Conservation (phyloP, 2,888 invertebrate species). For the Drosophila putrida region DNA sequence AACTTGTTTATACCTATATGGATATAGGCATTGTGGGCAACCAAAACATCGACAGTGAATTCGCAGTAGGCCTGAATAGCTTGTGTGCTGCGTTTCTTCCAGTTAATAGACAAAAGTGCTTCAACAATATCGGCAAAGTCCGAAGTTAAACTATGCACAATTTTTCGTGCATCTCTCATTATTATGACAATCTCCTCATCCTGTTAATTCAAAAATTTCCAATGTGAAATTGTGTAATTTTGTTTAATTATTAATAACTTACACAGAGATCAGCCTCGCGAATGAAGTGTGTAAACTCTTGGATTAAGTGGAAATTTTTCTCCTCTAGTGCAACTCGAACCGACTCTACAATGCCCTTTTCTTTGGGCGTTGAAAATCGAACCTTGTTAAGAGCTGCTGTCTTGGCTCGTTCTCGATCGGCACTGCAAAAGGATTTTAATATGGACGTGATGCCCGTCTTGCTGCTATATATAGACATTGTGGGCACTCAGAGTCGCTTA, state of each 20-base stretch:
- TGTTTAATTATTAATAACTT: constrained; percentile 43
- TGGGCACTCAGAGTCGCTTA: neutral
- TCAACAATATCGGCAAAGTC: constrained; percentile 88
- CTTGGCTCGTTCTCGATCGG: constrained; percentile 82
- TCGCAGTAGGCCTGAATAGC: constrained; percentile 87
- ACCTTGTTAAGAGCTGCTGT: constrained; percentile 82
- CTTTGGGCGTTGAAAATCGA: constrained; percentile 79
- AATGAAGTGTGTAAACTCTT: constrained; percentile 79
- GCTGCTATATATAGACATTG: constrained; percentile 81
- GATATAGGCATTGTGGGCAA: constrained; percentile 89
- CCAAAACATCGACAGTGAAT: constrained; percentile 89
- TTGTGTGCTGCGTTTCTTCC: constrained; percentile 86
- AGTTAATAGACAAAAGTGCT: constrained; percentile 87
- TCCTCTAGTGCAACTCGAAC: constrained; percentile 70
- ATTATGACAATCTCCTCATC: constrained; percentile 87
- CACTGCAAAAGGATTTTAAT: constrained; percentile 77
- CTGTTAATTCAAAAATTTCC: constrained; percentile 68
- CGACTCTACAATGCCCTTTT: constrained; percentile 74
- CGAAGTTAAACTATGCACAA: constrained; percentile 87
- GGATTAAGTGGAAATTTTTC: constrained; percentile 70
- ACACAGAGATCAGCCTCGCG: constrained; percentile 72
- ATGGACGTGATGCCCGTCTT: constrained; percentile 83
- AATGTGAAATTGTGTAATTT: neutral
- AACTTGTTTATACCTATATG: constrained; percentile 88
- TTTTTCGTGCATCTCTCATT: constrained; percentile 87